Base-by-base conservation (phyloP, 2,797 vertebrate species). In the Alauda arvensis region DNA sequence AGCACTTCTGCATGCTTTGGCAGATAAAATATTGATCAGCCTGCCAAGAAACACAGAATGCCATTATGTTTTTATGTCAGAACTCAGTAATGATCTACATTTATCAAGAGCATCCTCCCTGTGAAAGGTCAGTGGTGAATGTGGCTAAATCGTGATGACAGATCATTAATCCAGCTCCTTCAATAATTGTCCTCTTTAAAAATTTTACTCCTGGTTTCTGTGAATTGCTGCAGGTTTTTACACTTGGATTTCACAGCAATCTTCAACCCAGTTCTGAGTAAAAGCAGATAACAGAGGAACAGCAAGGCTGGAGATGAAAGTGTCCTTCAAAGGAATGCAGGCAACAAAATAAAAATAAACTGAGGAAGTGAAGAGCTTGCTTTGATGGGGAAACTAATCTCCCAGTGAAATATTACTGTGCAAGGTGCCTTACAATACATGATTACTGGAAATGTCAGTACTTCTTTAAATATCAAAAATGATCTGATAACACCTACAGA, bases 71-170 rank as follows among this genome's bases (percentile, higher is more conserved):
- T 97, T 96, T 95, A 96, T 93, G 97, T 97, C 97, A 98, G 97
- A 96, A 97, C 94, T 96, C 80, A 74, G 95, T 98, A 98, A 98
- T 97, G 97, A 97, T 98, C 96, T 96, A 79, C 96, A 98, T 98
- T 97, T 96, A 97, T 98, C 97, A 98, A 96, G 95, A 93, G 92
- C 66, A 89, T 95, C 95, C 92, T 95, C 94, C 87, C 83, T 70
- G 88, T 92, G 94, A 98, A 98, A 98, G 97, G 97, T 98, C 98
- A 97, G 87, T 80, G 76, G 93, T 87, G 93, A 97, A 95, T 96
- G 87, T 93, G 94, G 95, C 96, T 96, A 97, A 97, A 95, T 95
- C 97, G 95, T 96, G 96, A 96, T 97, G 97, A 97, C 97, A 97
- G 93, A 95, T 96, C 97, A 98, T 98, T 98, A 98, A 98, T 98